These are phyloP conservation scores for Perognathus longimembris DNA, from an alignment of 2,113 vertebrate genomes.

Conservation along the genomic window DNA sequence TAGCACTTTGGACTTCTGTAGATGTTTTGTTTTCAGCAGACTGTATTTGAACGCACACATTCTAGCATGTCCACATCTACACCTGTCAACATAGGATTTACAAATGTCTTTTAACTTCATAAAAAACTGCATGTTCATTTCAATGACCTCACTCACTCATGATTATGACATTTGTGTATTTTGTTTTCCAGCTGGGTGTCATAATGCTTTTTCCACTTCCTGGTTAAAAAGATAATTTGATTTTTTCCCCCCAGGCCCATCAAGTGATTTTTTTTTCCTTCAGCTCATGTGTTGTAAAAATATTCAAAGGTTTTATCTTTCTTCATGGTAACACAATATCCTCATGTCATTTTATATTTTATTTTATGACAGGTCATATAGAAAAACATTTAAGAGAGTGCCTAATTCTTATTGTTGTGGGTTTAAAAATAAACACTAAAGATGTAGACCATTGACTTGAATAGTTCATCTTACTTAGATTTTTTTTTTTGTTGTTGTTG, in stretches of 20 bases:
- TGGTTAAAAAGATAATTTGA: slow-evolving; percentile 46
- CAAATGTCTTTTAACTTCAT: slow-evolving; percentile 49
- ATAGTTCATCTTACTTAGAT: not conserved
- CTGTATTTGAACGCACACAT: not conserved
- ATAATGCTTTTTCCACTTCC: not conserved
- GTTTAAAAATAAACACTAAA: not conserved
- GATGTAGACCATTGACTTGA: not conserved
- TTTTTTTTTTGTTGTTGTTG: not conserved
- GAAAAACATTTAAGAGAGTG: slow-evolving; percentile 20
- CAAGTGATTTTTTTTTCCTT: not conserved
- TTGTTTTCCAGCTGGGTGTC: slow-evolving; percentile 23
- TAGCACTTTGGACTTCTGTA: not conserved
- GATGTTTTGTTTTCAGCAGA: slow-evolving; percentile 44
- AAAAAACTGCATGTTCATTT: not conserved
- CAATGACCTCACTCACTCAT: slow-evolving; percentile 33
- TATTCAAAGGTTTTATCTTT: slow-evolving; percentile 28
- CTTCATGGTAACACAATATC: not conserved
- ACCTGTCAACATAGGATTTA: not conserved
- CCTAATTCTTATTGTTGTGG: slow-evolving; percentile 5
- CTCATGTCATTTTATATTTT: slow-evolving; percentile 21
- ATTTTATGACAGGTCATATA: not conserved
- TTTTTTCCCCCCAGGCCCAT: slow-evolving; percentile 50
- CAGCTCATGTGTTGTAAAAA: not conserved
- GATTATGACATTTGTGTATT: not conserved
- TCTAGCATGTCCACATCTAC: not conserved